Evolutionary conservation across 2,888 invertebrate genomes (phyloP), one percentile per base, ranked within the genome.

Genomic region (Pollenia labialis): DNA sequence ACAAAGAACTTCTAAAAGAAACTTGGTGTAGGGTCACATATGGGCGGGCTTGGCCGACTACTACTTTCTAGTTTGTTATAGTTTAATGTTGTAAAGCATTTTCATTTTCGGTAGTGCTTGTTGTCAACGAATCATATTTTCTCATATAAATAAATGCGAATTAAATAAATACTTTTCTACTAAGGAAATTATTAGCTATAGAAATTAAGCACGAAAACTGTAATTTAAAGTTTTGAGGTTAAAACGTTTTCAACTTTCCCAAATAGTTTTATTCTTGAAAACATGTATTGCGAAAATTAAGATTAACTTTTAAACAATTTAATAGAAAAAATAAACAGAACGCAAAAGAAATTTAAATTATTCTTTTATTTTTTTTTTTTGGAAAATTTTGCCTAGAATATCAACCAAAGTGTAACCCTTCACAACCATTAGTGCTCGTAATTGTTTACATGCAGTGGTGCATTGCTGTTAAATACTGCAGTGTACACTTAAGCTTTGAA

Each of bases 351-450:
- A 2, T 16, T 10, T 9, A 52, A 9, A 52, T 52, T 52, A 52
- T 44, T 66, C 11, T 16, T 58, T 18, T 50, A 11, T 46, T 12
- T 46, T 23, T 16, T 23, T 52, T 60, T 62, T 32, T 68, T 32
- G 7, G 42, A 18, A 60, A 52, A 52, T 79, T 66, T 85, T 6
- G 32, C 56, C 66, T 66, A 56, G 32, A 56, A 80, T 69, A 69
- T 69, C 42, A 85, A 69, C 62, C 75, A 75, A 69, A 12, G 4
- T 60, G 84, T 79, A 85, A 81, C 80, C 80, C 76, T 85, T 81
- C 64, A 71, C 48, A 69, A 75, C 74, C 69, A 60, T 75, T 71
- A 62, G 40, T 32, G 32, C 32, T 32, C 2, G 32, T 12, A 11
- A 23, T 71, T 62, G 16, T 69, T 74, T 75, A 48, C 50, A 56